phyloP scores from a whole-genome alignment of 2,113 vertebrate species.

The Falcunculus frontatus region DNA sequence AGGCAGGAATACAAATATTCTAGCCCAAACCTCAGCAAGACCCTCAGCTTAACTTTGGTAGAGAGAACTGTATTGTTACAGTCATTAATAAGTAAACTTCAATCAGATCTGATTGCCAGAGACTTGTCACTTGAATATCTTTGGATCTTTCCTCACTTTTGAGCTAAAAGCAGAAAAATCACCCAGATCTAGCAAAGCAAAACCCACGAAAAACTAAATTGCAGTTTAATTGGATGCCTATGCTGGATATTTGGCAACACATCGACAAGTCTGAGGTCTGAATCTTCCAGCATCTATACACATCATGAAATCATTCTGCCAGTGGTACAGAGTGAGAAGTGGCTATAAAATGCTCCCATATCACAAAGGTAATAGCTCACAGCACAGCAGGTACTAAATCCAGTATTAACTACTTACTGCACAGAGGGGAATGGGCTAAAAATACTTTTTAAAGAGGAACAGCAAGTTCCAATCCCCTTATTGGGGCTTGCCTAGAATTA shows the following conservation, averaged over 20 bases:
- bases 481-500: background rate
- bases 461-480: background rate
- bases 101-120: background rate
- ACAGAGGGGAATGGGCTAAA: background rate
- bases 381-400: slow-evolving; percentile 34
- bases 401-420: slow-evolving; percentile 23
- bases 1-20: background rate
- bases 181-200: background rate
- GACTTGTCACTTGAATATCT: background rate
- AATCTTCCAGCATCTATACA: background rate
- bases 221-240: slow-evolving; percentile 12
- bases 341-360: slow-evolving; percentile 16
- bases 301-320: slow-evolving; percentile 18
- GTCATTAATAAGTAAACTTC: background rate
- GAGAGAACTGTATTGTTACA: background rate
- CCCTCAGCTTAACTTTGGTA: background rate
- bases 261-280: background rate
- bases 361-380: slow-evolving; percentile 34
- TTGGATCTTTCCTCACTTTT: background rate
- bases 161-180: background rate
- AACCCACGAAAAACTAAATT: slow-evolving; percentile 2
- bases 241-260: background rate
- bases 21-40: background rate
- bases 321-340: background rate
- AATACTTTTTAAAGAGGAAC: background rate